Conservation (phyloP, 2,797 vertebrate genomes). For the Sarcoramphus papa region DNA sequence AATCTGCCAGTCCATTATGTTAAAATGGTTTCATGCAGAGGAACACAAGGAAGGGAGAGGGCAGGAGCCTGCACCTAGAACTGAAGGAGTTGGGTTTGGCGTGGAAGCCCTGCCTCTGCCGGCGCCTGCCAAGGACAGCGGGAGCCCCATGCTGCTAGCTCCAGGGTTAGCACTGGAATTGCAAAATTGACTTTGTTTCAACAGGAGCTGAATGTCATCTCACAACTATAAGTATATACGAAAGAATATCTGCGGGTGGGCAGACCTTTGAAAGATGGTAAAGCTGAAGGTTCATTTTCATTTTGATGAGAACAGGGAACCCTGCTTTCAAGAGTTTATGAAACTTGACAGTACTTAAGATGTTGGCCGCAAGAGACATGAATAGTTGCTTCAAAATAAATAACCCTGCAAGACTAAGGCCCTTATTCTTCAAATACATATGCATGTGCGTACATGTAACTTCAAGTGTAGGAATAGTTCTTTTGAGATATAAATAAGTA, state of each 20-base stretch:
- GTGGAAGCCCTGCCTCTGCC: not conserved
- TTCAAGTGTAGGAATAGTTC: not conserved
- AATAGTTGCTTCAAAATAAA: not conserved
- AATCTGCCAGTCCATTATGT: not conserved
- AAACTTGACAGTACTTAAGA: not conserved
- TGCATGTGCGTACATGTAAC: rapidly evolving
- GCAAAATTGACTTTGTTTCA: not conserved
- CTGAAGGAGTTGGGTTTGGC: not conserved
- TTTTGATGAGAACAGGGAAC: not conserved
- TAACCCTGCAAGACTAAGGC: not conserved
- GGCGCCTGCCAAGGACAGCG: not conserved
- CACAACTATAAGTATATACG: rapidly evolving
- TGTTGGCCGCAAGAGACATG: not conserved
- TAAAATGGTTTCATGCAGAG: not conserved
- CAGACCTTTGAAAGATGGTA: not conserved
- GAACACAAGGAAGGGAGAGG: not conserved
- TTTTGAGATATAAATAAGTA: not conserved
- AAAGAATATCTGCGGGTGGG: not conserved
- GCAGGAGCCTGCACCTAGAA: not conserved
- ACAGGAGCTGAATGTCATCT: not conserved
- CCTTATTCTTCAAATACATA: not conserved
- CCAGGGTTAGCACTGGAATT: not conserved
- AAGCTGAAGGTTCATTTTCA: not conserved
- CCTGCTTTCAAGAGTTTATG: not conserved
- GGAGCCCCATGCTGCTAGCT: not conserved